A percentile compares a stretch with the other conserved stretches of the same genome.
Conservation (phyloP, 2,888 invertebrate genomes). For the Drosophila quinaria region DNA sequence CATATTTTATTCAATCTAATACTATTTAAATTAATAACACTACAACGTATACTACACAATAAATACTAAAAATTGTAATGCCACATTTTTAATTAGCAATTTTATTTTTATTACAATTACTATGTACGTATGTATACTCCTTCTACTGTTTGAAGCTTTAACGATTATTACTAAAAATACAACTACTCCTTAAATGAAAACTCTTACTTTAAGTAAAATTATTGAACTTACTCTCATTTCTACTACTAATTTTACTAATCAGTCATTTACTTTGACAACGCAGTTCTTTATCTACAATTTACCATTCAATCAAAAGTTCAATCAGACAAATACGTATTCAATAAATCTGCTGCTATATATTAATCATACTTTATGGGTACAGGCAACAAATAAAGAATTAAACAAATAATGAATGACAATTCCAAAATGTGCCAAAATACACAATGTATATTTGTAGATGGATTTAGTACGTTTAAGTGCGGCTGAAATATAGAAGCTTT, state of each 20-base stretch:
- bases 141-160: background rate
- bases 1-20: too few species aligned
- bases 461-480: slow-evolving; percentile 11
- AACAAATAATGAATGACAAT: slow-evolving; percentile 24
- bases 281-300: background rate
- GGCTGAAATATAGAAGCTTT: slow-evolving; percentile 28
- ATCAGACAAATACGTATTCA: slow-evolving; percentile 5
- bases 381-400: slow-evolving; percentile 12
- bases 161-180: background rate
- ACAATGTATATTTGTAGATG: slow-evolving; percentile 14
- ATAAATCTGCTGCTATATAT: background rate
- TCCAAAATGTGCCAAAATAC: slow-evolving; percentile 11
- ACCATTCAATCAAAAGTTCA: background rate
- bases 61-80: too few species aligned
- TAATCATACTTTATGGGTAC: slow-evolving; percentile 23
- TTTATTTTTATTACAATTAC: too few species aligned
- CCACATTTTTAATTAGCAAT: too few species aligned
- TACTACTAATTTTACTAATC: background rate
- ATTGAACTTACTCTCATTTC: background rate
- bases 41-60: too few species aligned
- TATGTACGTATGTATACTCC: background rate
- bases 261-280: background rate
- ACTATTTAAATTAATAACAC: too few species aligned
- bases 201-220: background rate
- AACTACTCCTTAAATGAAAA: background rate